These are phyloP conservation scores for Cremastobaeus sp. DNA, from an alignment of 2,888 invertebrate genomes.

Conservation along the genomic window DNA sequence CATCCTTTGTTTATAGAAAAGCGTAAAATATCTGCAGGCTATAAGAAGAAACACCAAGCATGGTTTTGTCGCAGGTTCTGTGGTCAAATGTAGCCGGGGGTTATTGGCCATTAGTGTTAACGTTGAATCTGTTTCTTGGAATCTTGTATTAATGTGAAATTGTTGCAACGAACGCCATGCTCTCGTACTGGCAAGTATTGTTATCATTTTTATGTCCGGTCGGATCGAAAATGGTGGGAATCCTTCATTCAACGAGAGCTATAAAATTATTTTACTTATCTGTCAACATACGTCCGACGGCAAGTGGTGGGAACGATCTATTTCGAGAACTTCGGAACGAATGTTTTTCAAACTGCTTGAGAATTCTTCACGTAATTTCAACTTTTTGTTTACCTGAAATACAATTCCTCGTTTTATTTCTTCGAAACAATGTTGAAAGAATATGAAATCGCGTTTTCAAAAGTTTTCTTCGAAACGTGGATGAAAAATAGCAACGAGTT, in stretches of 20 bases:
- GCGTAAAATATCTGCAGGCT: conserved; percentile 36
- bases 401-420: too few relatives aligned
- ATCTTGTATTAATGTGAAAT: conserved; percentile 66
- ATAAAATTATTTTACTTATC: conserved; percentile 21
- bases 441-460: too few relatives aligned
- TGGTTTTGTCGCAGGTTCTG: conserved; percentile 61
- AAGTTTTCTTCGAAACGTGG: too few relatives aligned
- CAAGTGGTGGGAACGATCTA: conserved; percentile 20
- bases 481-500: too few relatives aligned
- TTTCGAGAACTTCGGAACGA: too few relatives aligned
- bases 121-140: conserved; percentile 42
- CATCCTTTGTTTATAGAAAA: conserved; percentile 44
- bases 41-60: conserved; percentile 15
- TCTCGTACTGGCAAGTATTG: conserved; percentile 14
- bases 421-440: too few relatives aligned
- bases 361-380: too few relatives aligned
- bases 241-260: conserved; percentile 15
- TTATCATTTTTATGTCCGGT: conserved; percentile 27
- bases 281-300: background rate
- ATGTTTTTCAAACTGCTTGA: too few relatives aligned
- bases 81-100: conserved; percentile 66
- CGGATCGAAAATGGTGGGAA: conserved; percentile 34
- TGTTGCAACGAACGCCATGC: conserved; percentile 14
- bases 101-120: conserved; percentile 68
- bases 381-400: too few relatives aligned